Conservation (phyloP, 2,888 invertebrate species). For the Chrysomela aeneicollis region DNA sequence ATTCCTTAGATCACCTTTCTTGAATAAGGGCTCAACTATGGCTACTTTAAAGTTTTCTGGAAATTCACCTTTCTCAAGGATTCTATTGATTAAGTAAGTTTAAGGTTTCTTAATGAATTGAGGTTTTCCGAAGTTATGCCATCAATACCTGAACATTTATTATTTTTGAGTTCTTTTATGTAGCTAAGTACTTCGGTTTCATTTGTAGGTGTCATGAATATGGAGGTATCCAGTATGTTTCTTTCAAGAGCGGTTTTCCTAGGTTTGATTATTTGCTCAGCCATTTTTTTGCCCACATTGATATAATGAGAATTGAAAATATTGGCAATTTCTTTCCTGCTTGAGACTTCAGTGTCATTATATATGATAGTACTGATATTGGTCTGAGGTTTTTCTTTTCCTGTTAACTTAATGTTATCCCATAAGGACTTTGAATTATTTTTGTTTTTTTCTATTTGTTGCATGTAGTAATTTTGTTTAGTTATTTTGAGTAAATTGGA, state of each 20-base stretch:
- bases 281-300: conserved; percentile 1
- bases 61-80: too few species aligned
- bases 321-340: conserved; percentile 1
- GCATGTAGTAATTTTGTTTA: too few species aligned
- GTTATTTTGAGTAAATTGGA: neutral
- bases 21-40: too few species aligned
- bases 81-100: too few species aligned
- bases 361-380: neutral
- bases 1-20: too few species aligned
- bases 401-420: conserved; percentile 3
- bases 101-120: too few species aligned
- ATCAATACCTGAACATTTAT: too few species aligned
- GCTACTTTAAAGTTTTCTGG: too few species aligned
- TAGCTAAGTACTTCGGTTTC: too few species aligned
- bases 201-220: too few species aligned
- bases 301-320: neutral
- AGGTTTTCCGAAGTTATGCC: too few species aligned
- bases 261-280: conserved; percentile 3
- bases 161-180: too few species aligned
- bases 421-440: neutral
- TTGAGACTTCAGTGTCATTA: conserved; percentile 1
- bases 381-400: conserved; percentile 3
- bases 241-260: neutral
- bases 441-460: neutral
- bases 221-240: conserved; percentile 4